These are phyloP conservation scores for Zaprionus davidi DNA, from an alignment of 1,140 invertebrate species.

Conservation along the genomic window DNA sequence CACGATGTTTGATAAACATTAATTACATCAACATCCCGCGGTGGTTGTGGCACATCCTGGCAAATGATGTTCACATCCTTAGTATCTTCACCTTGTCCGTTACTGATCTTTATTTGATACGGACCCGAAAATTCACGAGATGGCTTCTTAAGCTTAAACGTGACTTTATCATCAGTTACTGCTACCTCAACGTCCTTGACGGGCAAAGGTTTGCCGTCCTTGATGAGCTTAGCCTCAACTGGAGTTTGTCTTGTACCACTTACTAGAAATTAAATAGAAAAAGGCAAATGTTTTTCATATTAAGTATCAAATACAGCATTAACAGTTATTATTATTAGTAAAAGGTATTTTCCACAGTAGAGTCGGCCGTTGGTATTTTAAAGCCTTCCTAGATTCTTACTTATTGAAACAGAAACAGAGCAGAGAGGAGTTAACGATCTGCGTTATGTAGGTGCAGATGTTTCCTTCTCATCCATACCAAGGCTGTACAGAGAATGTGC, in stretches of 20 bases:
- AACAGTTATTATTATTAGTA: no score
- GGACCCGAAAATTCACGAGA: constrained; percentile 91
- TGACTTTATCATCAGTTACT: constrained; percentile 94
- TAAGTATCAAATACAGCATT: no score
- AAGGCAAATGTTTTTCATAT: background rate
- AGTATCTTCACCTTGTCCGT: constrained; percentile 94
- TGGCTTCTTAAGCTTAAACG: constrained; percentile 96
- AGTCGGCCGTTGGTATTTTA: no score
- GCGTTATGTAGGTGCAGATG: no score
- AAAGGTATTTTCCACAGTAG: no score
- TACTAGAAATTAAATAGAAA: constrained; percentile 86
- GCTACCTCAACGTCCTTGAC: constrained; percentile 95
- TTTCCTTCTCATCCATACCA: no score
- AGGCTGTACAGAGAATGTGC: no score
- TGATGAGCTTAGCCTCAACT: constrained; percentile 94
- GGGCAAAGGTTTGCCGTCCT: constrained; percentile 94
- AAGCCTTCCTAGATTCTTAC: no score
- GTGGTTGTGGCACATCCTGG: constrained; percentile 95
- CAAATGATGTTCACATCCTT: constrained; percentile 93
- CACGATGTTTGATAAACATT: constrained; percentile 97
- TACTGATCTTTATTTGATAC: constrained; percentile 94
- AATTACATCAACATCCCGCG: constrained; percentile 94
- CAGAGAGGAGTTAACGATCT: no score
- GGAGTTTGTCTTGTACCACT: constrained; percentile 93
- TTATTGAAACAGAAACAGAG: no score